Evolutionary conservation across 2,113 vertebrate species (phyloP).

Genomic region (Apteryx owenii): DNA sequence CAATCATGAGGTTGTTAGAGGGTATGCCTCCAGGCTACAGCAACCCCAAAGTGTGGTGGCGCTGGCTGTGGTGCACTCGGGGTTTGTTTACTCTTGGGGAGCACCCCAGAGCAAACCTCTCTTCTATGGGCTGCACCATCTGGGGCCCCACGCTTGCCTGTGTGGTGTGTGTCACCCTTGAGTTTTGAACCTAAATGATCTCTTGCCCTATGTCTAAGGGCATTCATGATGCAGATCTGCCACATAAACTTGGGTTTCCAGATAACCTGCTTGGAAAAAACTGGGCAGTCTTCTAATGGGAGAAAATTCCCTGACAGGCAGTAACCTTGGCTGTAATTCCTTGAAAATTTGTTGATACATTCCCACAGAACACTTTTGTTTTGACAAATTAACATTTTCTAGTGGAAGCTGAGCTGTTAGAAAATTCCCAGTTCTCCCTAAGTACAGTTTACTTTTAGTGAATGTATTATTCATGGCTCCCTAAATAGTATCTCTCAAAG

Average conservation of each 20-base stretch:
- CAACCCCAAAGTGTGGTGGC: too few relatives aligned
- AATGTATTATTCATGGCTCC: conserved; percentile 6
- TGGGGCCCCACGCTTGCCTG: too few relatives aligned
- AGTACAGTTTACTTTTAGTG: not conserved
- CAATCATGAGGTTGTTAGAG: too few relatives aligned
- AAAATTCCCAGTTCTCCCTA: not conserved
- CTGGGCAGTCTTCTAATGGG: not conserved
- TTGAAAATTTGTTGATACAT: not conserved
- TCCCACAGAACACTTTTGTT: not conserved
- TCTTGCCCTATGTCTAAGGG: not conserved
- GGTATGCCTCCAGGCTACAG: too few relatives aligned
- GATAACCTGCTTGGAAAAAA: not conserved
- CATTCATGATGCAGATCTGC: not conserved
- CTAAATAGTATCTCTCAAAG: not conserved
- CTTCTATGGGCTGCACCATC: too few relatives aligned
- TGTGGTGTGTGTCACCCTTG: too few relatives aligned
- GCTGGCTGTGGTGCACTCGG: too few relatives aligned
- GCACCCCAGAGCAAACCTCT: too few relatives aligned
- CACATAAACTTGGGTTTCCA: not conserved
- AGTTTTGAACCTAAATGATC: not conserved
- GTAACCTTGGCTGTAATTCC: not conserved
- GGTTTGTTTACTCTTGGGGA: too few relatives aligned
- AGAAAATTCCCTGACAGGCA: not conserved
- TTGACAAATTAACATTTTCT: not conserved
- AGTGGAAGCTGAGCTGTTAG: not conserved